Conservation (phyloP, 2,797 vertebrate species). For the Anguilla marmorata region DNA sequence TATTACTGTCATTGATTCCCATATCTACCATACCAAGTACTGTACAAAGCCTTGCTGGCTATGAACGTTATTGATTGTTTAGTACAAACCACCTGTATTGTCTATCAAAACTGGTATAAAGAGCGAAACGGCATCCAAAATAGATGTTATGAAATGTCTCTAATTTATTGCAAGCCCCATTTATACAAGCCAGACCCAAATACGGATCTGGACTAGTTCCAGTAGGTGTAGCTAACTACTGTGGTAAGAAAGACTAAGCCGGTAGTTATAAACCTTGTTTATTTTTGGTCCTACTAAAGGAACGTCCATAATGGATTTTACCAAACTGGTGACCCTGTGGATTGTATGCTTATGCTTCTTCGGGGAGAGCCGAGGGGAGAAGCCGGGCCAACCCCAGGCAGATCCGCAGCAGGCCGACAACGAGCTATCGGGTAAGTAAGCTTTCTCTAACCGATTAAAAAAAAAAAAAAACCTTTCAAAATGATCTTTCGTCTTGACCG, state of each 20-base stretch:
- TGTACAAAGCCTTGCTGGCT: not conserved
- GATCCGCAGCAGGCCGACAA: slow-evolving; percentile 61
- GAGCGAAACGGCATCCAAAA: not conserved
- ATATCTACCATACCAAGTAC: not conserved
- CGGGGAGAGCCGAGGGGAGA: slow-evolving; percentile 64
- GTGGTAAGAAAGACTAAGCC: not conserved
- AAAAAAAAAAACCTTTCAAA: not conserved
- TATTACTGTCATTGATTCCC: not conserved
- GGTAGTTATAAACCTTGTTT: not conserved
- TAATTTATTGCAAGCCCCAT: not conserved
- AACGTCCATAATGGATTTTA: slow-evolving; percentile 70
- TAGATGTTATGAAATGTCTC: not conserved
- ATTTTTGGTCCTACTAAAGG: slow-evolving; percentile 44
- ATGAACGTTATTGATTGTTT: not conserved
- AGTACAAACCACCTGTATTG: not conserved
- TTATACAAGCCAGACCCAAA: not conserved
- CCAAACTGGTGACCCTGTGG: slow-evolving; percentile 68
- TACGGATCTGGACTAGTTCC: not conserved
- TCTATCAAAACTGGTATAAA: not conserved
- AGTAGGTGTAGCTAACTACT: not conserved
- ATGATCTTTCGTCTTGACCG: not conserved
- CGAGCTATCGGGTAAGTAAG: slow-evolving; percentile 63
- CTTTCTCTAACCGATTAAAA: not conserved
- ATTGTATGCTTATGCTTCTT: slow-evolving; percentile 67
- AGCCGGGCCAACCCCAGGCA: slow-evolving; percentile 46